A percentile compares a stretch with the other conserved stretches of the same genome.
These are phyloP conservation scores for Andrena flavipes DNA, from an alignment of 2,888 invertebrate genomes.

Conservation along the genomic window DNA sequence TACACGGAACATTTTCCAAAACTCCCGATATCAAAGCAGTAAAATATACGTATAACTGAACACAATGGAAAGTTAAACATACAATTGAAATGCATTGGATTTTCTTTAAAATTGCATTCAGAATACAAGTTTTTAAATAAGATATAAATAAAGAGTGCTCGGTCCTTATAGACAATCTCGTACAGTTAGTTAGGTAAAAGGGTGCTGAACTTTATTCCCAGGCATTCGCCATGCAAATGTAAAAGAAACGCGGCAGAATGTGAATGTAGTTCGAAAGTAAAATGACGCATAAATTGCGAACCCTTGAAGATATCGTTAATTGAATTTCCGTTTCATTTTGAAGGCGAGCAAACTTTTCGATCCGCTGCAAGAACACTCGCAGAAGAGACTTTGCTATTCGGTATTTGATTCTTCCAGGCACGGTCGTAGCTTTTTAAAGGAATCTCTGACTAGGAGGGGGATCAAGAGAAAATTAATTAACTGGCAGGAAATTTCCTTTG, in stretches of 20 bases:
- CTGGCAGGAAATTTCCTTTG: constrained; percentile 25
- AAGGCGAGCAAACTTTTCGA: background rate
- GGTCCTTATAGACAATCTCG: background rate
- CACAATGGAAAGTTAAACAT: background rate
- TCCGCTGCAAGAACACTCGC: background rate
- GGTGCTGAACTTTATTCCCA: background rate
- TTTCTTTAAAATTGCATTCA: background rate
- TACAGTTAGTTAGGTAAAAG: background rate
- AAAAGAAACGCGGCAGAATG: background rate
- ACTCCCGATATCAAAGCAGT: background rate
- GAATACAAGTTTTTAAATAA: background rate
- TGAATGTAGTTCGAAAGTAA: background rate
- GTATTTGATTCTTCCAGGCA: background rate
- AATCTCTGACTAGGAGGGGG: constrained; percentile 1
- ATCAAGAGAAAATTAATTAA: constrained; percentile 35
- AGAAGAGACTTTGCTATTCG: background rate
- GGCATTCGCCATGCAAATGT: background rate
- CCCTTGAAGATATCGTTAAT: background rate
- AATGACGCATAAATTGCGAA: too few species aligned
- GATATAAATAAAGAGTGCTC: background rate
- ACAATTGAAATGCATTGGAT: background rate
- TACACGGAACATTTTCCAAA: background rate
- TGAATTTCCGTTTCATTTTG: background rate
- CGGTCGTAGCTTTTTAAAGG: background rate
- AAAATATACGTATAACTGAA: background rate